Evolutionary conservation across 2,888 invertebrate species (phyloP).

Genomic region (Melanostoma scalare): DNA sequence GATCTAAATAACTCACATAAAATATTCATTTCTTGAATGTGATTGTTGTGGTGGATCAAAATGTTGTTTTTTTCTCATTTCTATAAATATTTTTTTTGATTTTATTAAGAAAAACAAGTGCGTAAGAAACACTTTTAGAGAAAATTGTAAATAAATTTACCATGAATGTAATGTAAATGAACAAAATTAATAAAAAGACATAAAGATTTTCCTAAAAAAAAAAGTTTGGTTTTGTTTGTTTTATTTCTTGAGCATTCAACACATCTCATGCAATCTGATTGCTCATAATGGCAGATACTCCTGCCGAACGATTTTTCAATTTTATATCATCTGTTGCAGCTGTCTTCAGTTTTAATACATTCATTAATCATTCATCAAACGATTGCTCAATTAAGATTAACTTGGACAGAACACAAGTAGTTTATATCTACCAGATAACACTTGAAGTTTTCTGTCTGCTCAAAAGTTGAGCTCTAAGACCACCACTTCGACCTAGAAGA

Average conservation of each 20-base stretch:
- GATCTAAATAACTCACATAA: constrained; percentile 1
- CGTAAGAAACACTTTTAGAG: not conserved
- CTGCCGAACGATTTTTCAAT: too few species aligned
- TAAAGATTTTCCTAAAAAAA: constrained; percentile 60
- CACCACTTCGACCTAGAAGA: too few species aligned
- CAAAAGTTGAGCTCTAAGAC: too few species aligned
- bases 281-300: too few species aligned
- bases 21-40: not conserved
- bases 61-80: not conserved
- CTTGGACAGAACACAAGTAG: too few species aligned
- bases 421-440: too few species aligned
- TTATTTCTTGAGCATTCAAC: not conserved
- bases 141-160: constrained; percentile 20
- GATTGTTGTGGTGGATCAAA: not conserved
- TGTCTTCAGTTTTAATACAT: too few species aligned
- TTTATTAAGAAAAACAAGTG: not conserved
- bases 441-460: too few species aligned
- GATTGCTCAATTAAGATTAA: too few species aligned
- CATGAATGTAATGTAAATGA: constrained; percentile 24
- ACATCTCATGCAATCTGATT: not conserved
- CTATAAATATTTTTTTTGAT: not conserved
- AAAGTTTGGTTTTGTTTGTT: not conserved
- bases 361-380: too few species aligned
- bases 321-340: too few species aligned
- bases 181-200: constrained; percentile 47